A percentile compares a stretch with the other conserved stretches of the same genome.
phyloP scores from a whole-genome alignment of 1,140 invertebrate species.

The Drosophila burlai region DNA sequence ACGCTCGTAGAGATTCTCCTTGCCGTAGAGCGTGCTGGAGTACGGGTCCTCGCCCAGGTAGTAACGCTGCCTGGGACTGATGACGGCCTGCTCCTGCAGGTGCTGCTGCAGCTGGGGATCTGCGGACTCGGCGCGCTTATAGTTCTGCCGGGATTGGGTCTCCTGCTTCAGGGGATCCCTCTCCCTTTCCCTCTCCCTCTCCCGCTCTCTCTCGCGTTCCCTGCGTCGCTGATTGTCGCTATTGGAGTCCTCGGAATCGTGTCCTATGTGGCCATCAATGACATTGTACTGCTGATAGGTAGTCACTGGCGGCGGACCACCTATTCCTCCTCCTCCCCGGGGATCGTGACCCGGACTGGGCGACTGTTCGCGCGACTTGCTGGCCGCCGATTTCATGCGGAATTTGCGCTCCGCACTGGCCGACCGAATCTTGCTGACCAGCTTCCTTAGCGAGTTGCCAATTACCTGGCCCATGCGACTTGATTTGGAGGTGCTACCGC shows the following conservation, averaged over 20 bases:
- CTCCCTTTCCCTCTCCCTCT: conserved; percentile 15
- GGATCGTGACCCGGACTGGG: conserved; percentile 86
- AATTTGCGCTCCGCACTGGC: conserved; percentile 90
- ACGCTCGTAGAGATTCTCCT: conserved; percentile 91
- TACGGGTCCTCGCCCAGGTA: conserved; percentile 94
- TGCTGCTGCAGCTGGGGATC: conserved; percentile 58
- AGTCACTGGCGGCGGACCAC: conserved; percentile 69
- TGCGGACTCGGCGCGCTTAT: conserved; percentile 61
- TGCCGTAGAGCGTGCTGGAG: conserved; percentile 91
- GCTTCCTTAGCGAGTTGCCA: conserved; percentile 90
- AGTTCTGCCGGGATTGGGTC: conserved; percentile 23
- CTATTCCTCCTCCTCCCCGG: not conserved
- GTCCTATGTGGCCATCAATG: conserved; percentile 86
- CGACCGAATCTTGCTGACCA: conserved; percentile 91
- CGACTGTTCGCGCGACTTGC: conserved; percentile 84
- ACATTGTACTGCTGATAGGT: conserved; percentile 88
- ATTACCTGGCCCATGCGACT: conserved; percentile 86
- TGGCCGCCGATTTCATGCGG: conserved; percentile 86
- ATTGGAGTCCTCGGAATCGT: conserved; percentile 65
- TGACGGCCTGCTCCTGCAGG: conserved; percentile 76
- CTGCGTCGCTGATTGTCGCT: conserved; percentile 45
- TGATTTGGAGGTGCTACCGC: conserved; percentile 53
- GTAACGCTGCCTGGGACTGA: conserved; percentile 89
- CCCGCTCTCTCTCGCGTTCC: conserved; percentile 17
- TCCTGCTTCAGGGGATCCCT: conserved; percentile 41